phyloP scores from a whole-genome alignment of 2,888 invertebrate genomes.

The Heterodera filipjevi region DNA sequence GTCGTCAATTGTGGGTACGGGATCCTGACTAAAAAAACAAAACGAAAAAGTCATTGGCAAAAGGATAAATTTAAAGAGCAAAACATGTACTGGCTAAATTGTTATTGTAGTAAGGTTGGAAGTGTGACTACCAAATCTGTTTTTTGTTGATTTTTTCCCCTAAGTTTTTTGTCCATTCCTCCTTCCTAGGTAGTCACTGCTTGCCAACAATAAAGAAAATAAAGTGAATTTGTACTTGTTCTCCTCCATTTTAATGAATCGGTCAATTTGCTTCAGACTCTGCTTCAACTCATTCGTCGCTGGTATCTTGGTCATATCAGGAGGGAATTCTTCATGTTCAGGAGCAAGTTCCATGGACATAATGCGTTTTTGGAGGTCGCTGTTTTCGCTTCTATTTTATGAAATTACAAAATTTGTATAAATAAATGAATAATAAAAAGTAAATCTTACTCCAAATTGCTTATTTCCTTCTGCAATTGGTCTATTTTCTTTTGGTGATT shows the following conservation, averaged over 20 bases:
- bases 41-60: background rate
- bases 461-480: background rate
- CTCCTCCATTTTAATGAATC: constrained; percentile 34
- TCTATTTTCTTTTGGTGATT: background rate
- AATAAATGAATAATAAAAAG: too few species aligned
- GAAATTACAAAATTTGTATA: too few species aligned
- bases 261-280: constrained; percentile 23
- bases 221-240: constrained; percentile 32
- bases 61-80: background rate
- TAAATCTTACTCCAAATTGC: background rate
- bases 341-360: background rate
- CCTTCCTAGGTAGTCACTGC: too few species aligned
- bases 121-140: too few species aligned
- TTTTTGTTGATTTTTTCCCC: too few species aligned
- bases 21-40: constrained; percentile 11
- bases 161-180: too few species aligned
- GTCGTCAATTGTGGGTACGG: constrained; percentile 26
- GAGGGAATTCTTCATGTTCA: constrained; percentile 38
- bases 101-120: too few species aligned
- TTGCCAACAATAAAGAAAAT: too few species aligned
- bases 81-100: too few species aligned
- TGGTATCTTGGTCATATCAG: constrained; percentile 40
- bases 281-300: constrained; percentile 35
- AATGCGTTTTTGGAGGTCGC: background rate
- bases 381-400: background rate